A percentile compares a stretch with the other conserved stretches of the same genome.
Conservation (phyloP, 2,113 vertebrate genomes). For the Embiotoca jacksoni region DNA sequence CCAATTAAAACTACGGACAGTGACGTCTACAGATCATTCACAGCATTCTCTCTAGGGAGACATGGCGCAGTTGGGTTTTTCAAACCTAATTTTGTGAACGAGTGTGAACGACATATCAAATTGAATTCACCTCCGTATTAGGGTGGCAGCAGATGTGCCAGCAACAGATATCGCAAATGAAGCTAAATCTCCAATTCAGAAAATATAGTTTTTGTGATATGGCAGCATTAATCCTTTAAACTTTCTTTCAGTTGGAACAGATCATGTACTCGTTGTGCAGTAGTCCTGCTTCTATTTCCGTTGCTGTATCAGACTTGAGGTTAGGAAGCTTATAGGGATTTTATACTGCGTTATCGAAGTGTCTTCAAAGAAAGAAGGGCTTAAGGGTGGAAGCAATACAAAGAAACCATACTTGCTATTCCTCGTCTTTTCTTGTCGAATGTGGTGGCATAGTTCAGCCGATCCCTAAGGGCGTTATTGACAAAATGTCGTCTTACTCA, state of each 20-base stretch:
- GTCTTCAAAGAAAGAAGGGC: conserved; percentile 12
- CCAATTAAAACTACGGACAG: conserved; percentile 1
- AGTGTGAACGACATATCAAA: not conserved
- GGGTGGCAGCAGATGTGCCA: not conserved
- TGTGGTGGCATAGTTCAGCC: conserved; percentile 21
- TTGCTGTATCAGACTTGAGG: conserved; percentile 6
- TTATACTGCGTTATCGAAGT: conserved; percentile 15
- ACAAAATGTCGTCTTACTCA: conserved; percentile 34
- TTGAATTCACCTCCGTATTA: not conserved
- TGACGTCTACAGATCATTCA: not conserved
- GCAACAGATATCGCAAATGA: not conserved
- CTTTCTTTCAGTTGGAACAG: not conserved
- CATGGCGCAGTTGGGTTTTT: not conserved
- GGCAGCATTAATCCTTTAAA: not conserved
- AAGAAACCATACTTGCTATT: conserved; percentile 5
- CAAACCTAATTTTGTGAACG: not conserved
- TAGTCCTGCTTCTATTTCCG: not conserved
- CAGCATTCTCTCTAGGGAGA: too few relatives aligned
- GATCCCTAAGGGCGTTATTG: conserved; percentile 44
- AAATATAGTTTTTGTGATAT: not conserved
- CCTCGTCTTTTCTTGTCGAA: conserved; percentile 18
- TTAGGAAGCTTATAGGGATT: conserved; percentile 23
- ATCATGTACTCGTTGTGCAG: conserved; percentile 5
- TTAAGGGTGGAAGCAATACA: conserved; percentile 12
- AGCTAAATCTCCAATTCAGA: not conserved